phyloP scores from a whole-genome alignment of 2,888 invertebrate species.

The Lasioglossum malachurum region DNA sequence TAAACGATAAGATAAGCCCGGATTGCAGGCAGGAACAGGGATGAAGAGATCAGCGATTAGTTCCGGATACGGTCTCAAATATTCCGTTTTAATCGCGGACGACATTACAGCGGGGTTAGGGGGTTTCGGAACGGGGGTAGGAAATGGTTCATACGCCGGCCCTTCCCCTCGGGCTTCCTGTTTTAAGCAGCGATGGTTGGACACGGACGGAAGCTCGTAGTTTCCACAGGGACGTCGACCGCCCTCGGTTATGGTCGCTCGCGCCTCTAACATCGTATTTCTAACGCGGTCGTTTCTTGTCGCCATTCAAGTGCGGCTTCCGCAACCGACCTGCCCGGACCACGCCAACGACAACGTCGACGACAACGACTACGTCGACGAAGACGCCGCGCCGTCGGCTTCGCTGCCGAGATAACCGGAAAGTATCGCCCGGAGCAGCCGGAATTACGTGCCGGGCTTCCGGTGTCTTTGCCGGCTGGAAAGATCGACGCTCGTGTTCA shows the following conservation, averaged over 20 bases:
- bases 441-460: constrained; percentile 56
- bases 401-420: constrained; percentile 60
- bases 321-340: constrained; percentile 43
- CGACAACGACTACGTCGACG: neutral
- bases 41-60: constrained; percentile 22
- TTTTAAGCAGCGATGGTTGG: constrained; percentile 41
- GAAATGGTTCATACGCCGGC: constrained; percentile 30
- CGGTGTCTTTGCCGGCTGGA: constrained; percentile 35
- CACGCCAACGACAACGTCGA: neutral
- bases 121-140: constrained; percentile 12
- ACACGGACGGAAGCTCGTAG: constrained; percentile 43
- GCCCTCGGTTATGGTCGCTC: constrained; percentile 56
- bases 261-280: constrained; percentile 58
- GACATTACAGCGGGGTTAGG: constrained; percentile 3
- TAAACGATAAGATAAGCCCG: constrained; percentile 8
- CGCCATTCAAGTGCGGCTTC: constrained; percentile 63
- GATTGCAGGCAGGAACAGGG: neutral
- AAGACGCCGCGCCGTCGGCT: neutral
- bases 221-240: constrained; percentile 24
- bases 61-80: constrained; percentile 23
- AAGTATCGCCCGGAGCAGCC: constrained; percentile 58
- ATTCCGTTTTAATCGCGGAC: constrained; percentile 40
- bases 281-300: constrained; percentile 65
- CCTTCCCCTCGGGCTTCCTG: constrained; percentile 21
- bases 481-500: neutral